These are phyloP conservation scores for Cylas formicarius DNA, from an alignment of 1,140 invertebrate species.

Conservation along the genomic window DNA sequence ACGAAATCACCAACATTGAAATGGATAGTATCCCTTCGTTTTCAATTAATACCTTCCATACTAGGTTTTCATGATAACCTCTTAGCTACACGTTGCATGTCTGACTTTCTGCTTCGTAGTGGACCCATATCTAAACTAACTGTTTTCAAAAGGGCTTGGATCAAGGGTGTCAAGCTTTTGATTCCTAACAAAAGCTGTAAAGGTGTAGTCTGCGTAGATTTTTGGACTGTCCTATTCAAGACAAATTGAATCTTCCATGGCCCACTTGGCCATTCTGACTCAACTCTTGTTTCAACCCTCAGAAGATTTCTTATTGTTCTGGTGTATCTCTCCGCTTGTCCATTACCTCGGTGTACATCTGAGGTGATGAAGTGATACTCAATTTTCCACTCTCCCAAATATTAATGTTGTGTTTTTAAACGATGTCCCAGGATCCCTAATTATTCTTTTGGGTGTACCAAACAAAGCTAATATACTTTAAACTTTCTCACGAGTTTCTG, in stretches of 20 bases:
- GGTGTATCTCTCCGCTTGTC: constrained; percentile 35
- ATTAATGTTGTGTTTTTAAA: constrained; percentile 4
- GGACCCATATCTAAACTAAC: constrained; percentile 1
- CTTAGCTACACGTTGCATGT: constrained; percentile 5
- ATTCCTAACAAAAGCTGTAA: constrained; percentile 12
- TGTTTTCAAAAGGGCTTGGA: constrained; percentile 4
- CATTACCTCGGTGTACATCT: constrained; percentile 30
- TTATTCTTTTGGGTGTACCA: background rate
- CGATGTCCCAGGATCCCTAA: background rate
- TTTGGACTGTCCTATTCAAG: constrained; percentile 16
- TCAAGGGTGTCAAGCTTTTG: constrained; percentile 4
- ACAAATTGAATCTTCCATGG: constrained; percentile 19
- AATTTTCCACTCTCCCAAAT: background rate
- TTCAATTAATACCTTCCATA: background rate
- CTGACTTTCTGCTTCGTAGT: constrained; percentile 5
- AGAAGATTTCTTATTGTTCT: constrained; percentile 27
- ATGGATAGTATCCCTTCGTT: background rate
- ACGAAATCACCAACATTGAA: constrained; percentile 12
- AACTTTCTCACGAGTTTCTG: background rate
- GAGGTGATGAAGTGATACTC: constrained; percentile 14
- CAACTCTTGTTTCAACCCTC: constrained; percentile 14
- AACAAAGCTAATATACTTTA: constrained; percentile 2
- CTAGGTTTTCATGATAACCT: background rate
- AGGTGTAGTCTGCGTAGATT: constrained; percentile 13
- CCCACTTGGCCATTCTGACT: constrained; percentile 6